Percentiles rank a stretch among this genome's conserved stretches.
These are phyloP conservation scores for Leucosticte australis DNA, from an alignment of 2,113 vertebrate species.

Conservation along the genomic window DNA sequence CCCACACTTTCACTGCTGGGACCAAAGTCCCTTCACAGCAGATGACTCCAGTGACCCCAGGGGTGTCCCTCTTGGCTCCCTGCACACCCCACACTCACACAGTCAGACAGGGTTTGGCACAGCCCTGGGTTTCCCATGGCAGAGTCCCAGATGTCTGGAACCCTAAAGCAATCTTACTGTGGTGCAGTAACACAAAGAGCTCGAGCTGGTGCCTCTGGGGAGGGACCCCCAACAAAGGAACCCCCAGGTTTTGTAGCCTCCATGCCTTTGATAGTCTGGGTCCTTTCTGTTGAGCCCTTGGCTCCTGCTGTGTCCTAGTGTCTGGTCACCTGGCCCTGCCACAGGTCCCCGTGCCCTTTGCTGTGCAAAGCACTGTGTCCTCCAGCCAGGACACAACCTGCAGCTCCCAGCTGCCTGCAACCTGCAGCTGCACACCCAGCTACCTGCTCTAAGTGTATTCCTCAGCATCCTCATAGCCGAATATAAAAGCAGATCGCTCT, in stretches of 20 bases:
- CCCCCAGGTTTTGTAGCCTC: background rate
- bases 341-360: background rate
- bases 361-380: background rate
- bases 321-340: accelerated
- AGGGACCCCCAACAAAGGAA: background rate
- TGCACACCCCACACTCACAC: background rate
- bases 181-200: background rate
- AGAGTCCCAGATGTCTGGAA: background rate
- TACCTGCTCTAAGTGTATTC: background rate
- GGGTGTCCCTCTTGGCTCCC: background rate
- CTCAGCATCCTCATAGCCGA: background rate
- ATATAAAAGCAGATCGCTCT: background rate
- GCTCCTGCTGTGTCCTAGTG: background rate
- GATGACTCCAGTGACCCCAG: accelerated
- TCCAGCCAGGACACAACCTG: background rate
- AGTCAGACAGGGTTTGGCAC: background rate
- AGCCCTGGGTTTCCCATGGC: background rate
- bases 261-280: background rate
- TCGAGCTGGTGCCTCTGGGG: background rate
- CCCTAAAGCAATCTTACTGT: accelerated
- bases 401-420: background rate
- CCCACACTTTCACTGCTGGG: background rate
- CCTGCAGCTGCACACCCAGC: background rate
- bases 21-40: background rate
- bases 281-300: background rate